Evolutionary conservation across 92 coral and sea anemone genomes (phyloP).

Genomic region (Desmophyllum pertusum): DNA sequence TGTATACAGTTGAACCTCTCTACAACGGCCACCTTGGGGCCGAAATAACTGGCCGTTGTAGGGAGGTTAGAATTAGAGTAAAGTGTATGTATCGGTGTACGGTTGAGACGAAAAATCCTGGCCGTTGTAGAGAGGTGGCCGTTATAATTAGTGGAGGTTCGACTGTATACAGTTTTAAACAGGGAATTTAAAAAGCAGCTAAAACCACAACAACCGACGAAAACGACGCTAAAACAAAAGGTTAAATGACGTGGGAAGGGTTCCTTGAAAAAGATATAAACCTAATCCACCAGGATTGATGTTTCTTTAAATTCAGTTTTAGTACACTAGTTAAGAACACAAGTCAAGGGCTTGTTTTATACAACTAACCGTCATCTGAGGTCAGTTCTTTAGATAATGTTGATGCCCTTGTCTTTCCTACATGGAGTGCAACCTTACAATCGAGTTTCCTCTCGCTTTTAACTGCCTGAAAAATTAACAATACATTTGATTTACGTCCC

Average conservation of each 20-base stretch:
- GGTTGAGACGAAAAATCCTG: too few species aligned
- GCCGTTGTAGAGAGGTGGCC: too few species aligned
- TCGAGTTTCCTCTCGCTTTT: slow-evolving; percentile 73
- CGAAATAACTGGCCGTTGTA: too few species aligned
- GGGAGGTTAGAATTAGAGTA: too few species aligned
- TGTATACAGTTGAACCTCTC: too few species aligned
- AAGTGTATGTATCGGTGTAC: too few species aligned
- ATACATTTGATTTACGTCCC: background rate
- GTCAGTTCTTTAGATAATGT: slow-evolving; percentile 41
- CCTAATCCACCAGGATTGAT: background rate
- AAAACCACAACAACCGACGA: background rate
- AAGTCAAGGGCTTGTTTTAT: background rate
- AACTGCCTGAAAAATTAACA: slow-evolving; percentile 64
- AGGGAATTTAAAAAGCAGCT: background rate
- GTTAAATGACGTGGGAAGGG: background rate
- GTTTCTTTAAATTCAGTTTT: background rate
- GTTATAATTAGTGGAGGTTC: too few species aligned
- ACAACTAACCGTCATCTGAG: slow-evolving; percentile 72
- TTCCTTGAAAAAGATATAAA: background rate
- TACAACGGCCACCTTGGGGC: too few species aligned
- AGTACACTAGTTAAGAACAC: background rate
- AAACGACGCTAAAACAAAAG: background rate
- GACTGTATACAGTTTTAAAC: too few species aligned
- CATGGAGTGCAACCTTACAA: slow-evolving; percentile 60
- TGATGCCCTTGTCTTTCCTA: slow-evolving; percentile 54